These are phyloP conservation scores for Clarias pachynema DNA, from an alignment of 2,797 vertebrate genomes.

Conservation along the genomic window DNA sequence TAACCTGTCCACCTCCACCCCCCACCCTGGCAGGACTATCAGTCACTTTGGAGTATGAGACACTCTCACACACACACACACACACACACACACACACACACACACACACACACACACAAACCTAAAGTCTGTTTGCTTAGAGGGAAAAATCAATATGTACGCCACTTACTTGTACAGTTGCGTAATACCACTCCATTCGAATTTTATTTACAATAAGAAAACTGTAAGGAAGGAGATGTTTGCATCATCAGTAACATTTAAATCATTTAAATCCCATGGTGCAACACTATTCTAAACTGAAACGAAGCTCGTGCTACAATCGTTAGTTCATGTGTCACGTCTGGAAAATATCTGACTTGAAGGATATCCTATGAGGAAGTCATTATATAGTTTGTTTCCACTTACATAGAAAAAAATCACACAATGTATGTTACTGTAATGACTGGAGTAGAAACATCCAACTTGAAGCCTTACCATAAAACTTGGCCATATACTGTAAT, in stretches of 20 bases:
- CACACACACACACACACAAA: too few species aligned
- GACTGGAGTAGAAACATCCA: neutral
- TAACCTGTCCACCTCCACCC: constrained; percentile 39
- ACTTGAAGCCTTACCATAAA: too few species aligned
- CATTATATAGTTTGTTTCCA: neutral
- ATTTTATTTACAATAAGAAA: neutral
- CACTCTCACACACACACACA: too few species aligned
- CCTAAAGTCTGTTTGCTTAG: constrained; percentile 3
- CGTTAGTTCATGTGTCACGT: neutral
- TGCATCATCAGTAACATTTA: neutral
- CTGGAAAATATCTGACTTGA: neutral
- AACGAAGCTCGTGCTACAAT: neutral
- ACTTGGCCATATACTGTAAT: too few species aligned
- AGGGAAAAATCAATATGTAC: neutral
- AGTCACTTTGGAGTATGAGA: neutral
- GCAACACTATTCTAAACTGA: neutral
- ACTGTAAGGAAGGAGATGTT: neutral
- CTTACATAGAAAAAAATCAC: neutral
- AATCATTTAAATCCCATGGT: neutral
- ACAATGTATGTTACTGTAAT: neutral
- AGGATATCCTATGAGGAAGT: neutral
- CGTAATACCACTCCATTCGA: neutral
- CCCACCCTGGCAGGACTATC: constrained; percentile 21
- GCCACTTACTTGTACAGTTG: neutral
- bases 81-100: too few species aligned